phyloP scores from a whole-genome alignment of 2,888 invertebrate species.

The Bombyx huttoni region DNA sequence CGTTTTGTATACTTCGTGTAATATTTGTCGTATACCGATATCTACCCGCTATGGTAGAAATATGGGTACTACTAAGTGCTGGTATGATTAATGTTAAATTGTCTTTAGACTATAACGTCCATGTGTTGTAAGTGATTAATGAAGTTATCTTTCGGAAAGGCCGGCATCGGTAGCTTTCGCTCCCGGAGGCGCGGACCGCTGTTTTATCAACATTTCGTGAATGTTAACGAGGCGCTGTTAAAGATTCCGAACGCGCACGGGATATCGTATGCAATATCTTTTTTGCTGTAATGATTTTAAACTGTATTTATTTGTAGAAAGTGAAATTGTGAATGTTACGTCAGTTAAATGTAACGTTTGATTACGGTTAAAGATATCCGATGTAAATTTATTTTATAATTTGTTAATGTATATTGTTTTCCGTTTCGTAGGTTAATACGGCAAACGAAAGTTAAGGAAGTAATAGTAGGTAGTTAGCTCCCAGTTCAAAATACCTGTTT shows the following conservation, averaged over 20 bases:
- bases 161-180: constrained; percentile 43
- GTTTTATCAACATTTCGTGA: background rate
- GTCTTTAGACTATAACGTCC: background rate
- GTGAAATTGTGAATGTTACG: background rate
- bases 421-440: too few relatives aligned
- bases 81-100: too few relatives aligned
- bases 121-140: constrained; percentile 36
- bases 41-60: too few relatives aligned
- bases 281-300: background rate
- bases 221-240: background rate
- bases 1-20: too few relatives aligned
- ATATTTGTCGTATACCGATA: too few relatives aligned
- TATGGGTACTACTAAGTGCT: too few relatives aligned
- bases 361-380: too few relatives aligned
- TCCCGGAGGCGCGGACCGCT: constrained; percentile 27
- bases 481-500: too few relatives aligned
- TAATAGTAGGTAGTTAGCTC: too few relatives aligned
- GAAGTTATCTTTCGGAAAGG: constrained; percentile 35
- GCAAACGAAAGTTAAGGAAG: too few relatives aligned
- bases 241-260: background rate
- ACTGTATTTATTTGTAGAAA: background rate
- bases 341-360: too few relatives aligned
- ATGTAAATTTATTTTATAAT: background rate
- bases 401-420: too few relatives aligned
- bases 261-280: background rate